phyloP scores from a whole-genome alignment of 2,797 vertebrate species.

The Anguilla marmorata region DNA sequence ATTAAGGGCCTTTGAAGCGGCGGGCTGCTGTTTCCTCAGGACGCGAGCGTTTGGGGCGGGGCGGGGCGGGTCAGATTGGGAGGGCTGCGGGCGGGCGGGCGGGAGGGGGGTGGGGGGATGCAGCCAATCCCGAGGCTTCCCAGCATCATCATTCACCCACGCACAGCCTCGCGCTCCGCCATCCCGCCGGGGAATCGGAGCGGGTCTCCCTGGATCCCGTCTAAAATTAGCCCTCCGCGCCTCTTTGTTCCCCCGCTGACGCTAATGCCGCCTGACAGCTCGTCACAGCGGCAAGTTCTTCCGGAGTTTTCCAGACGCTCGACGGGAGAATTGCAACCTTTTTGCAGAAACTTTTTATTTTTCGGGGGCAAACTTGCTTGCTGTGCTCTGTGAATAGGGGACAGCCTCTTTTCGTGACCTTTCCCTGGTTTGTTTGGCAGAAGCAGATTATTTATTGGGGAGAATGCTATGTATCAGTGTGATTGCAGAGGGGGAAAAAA shows the following conservation, averaged over 20 bases:
- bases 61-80: neutral
- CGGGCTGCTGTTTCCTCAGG: too few relatives aligned
- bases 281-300: neutral
- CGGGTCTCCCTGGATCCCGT: neutral
- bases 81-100: neutral
- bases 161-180: neutral
- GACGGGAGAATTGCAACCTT: neutral
- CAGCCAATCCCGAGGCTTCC: neutral
- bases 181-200: neutral
- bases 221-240: neutral
- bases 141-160: neutral
- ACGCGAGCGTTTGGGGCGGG: neutral
- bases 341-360: neutral
- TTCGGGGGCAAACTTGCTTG: neutral
- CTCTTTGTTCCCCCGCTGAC: neutral
- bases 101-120: too few relatives aligned
- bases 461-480: too few relatives aligned
- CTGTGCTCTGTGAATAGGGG: neutral
- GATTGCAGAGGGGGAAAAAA: too few relatives aligned
- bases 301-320: neutral
- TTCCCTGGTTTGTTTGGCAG: neutral
- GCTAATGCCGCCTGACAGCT: constrained; percentile 1
- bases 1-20: neutral
- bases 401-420: neutral
- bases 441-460: neutral